These are phyloP conservation scores for Drosophila serrata DNA, from an alignment of 1,140 invertebrate species.

Conservation along the genomic window DNA sequence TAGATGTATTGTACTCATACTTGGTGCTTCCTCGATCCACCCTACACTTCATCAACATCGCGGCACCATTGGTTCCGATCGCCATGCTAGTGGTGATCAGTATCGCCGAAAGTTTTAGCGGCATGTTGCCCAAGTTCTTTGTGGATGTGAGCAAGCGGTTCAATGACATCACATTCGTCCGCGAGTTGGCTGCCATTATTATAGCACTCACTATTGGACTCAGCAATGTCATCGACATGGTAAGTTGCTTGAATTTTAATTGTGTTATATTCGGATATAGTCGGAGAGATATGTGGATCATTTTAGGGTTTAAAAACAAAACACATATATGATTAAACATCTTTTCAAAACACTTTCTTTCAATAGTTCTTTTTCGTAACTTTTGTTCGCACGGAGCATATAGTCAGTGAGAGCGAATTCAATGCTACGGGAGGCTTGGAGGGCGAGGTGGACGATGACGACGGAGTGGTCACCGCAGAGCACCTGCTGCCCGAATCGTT, in stretches of 20 bases:
- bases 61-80: conserved; percentile 86
- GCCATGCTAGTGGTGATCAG: conserved; percentile 86
- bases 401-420: conserved; percentile 79
- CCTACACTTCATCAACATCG: conserved; percentile 84
- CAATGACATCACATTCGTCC: conserved; percentile 86
- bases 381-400: conserved; percentile 79
- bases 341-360: conserved; percentile 4
- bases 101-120: conserved; percentile 86
- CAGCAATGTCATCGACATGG: conserved; percentile 87
- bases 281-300: background rate
- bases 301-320: background rate
- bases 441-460: conserved; percentile 30
- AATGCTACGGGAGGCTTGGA: conserved; percentile 62
- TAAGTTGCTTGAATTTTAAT: conserved; percentile 72
- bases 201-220: conserved; percentile 87
- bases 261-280: background rate
- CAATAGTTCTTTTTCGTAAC: conserved; percentile 77
- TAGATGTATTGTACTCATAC: conserved; percentile 87
- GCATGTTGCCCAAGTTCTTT: conserved; percentile 85
- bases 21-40: conserved; percentile 86
- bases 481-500: conserved; percentile 73
- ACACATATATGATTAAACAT: too few species aligned
- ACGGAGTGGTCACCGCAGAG: conserved; percentile 55
- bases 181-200: conserved; percentile 87
- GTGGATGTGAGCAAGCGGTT: conserved; percentile 86